These are phyloP conservation scores for Gasterosteus aculeatus DNA, from an alignment of 2,113 vertebrate genomes.

Conservation along the genomic window DNA sequence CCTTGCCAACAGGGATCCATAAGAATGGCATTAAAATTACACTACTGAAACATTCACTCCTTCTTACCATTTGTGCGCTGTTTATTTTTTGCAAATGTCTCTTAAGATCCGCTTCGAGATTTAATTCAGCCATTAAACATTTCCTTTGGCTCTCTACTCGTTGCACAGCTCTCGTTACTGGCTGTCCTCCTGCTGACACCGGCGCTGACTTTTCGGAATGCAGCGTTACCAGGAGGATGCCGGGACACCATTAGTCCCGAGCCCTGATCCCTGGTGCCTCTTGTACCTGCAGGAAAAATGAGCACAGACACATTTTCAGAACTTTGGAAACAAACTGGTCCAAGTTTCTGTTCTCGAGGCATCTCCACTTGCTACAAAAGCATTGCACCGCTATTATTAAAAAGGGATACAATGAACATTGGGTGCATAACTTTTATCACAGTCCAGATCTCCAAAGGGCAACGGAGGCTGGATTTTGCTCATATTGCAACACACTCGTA, in stretches of 20 bases:
- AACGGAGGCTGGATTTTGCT: background rate
- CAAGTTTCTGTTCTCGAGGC: background rate
- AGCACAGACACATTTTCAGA: background rate
- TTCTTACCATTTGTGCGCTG: background rate
- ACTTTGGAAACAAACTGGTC: background rate
- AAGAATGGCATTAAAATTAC: background rate
- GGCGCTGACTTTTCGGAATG: background rate
- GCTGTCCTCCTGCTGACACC: background rate
- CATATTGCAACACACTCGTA: background rate
- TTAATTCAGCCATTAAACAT: background rate
- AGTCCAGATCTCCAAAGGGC: background rate
- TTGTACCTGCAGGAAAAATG: too few species aligned
- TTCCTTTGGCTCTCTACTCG: background rate
- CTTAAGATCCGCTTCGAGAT: background rate
- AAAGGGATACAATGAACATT: slow-evolving; percentile 3
- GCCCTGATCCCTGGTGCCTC: background rate
- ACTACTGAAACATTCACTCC: background rate
- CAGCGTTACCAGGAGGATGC: background rate
- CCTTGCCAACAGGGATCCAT: background rate
- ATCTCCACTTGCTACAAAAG: background rate
- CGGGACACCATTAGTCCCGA: background rate
- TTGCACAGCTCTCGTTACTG: background rate
- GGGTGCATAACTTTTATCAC: slow-evolving; percentile 14
- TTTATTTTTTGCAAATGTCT: background rate
- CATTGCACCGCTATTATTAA: slow-evolving; percentile 15